Percentiles rank a stretch among this genome's conserved stretches.
Evolutionary conservation across 2,797 vertebrate genomes (phyloP).

Genomic region (Enteromius argenteus): DNA sequence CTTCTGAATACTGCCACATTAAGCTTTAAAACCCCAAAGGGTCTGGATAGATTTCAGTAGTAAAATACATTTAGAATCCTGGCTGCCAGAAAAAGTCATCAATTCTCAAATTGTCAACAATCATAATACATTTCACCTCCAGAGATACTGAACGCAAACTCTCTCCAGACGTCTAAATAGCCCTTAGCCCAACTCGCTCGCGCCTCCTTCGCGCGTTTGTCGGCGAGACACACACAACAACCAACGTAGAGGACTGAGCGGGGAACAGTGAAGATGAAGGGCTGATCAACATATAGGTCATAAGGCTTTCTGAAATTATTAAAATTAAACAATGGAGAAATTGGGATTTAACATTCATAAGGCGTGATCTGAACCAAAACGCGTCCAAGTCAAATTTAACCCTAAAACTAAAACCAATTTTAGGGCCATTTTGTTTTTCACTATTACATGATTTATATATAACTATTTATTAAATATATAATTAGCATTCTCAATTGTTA

Average conservation of each 20-base stretch:
- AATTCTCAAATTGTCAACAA: conserved; percentile 58
- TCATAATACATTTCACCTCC: conserved; percentile 52
- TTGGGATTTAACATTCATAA: conserved; percentile 25
- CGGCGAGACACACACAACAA: conserved; percentile 24
- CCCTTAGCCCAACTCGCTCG: conserved; percentile 36
- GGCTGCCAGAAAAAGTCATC: conserved; percentile 63
- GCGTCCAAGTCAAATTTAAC: not conserved
- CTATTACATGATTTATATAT: not conserved
- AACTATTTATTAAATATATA: not conserved
- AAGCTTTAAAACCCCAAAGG: conserved; percentile 47
- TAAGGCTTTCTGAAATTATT: conserved; percentile 40
- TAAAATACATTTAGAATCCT: conserved; percentile 71
- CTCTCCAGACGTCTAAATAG: conserved; percentile 14
- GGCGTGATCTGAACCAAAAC: not conserved
- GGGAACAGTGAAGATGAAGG: not conserved
- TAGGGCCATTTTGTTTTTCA: not conserved
- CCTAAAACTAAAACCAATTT: not conserved
- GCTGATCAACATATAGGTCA: conserved; percentile 2
- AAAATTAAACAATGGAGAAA: not conserved
- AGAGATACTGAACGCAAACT: conserved; percentile 25
- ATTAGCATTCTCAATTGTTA: not conserved
- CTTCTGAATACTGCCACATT: conserved; percentile 57
- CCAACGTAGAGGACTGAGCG: not conserved
- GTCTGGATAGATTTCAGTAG: conserved; percentile 73
- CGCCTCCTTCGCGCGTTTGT: conserved; percentile 55